Evolutionary conservation across 2,113 vertebrate genomes (phyloP).

Genomic region (Hippocampus zosterae): DNA sequence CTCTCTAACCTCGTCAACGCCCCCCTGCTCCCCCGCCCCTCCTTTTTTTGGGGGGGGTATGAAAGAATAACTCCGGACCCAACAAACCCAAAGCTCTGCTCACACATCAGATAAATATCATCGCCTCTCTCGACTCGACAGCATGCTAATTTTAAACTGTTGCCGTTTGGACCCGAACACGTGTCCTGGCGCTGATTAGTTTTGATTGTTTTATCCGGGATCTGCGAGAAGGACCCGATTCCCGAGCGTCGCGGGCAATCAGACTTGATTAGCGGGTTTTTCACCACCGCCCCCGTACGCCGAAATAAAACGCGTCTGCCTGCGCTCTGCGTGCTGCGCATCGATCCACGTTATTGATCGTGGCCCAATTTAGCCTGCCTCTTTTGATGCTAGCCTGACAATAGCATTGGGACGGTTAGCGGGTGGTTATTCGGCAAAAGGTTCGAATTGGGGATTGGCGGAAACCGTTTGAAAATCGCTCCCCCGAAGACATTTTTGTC

Average conservation of each 20-base stretch:
- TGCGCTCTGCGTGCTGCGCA: not conserved
- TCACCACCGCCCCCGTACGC: not conserved
- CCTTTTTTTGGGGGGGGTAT: not conserved
- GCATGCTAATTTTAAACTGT: slow-evolving; percentile 47
- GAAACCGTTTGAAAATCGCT: too few species aligned
- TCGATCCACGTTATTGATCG: slow-evolving; percentile 30
- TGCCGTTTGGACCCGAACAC: slow-evolving; percentile 39
- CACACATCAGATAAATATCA: not conserved
- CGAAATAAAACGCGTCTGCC: slow-evolving; percentile 3
- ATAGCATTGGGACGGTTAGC: not conserved
- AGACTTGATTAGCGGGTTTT: slow-evolving; percentile 27
- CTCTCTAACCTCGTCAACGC: not conserved
- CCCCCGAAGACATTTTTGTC: too few species aligned
- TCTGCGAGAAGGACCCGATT: slow-evolving; percentile 22
- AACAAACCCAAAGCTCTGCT: not conserved
- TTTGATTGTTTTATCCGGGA: slow-evolving; percentile 16
- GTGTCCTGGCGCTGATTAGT: slow-evolving; percentile 44
- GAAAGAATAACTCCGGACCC: not conserved
- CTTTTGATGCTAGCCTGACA: not conserved
- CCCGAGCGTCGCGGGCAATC: slow-evolving; percentile 2
- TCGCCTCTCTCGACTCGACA: not conserved
- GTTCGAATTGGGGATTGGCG: not conserved
- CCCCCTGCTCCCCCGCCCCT: too few species aligned
- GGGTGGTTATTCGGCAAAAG: too few species aligned
- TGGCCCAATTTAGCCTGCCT: not conserved